These are phyloP conservation scores for Leucopsar rothschildi DNA, from an alignment of 2,113 vertebrate genomes.

Conservation along the genomic window DNA sequence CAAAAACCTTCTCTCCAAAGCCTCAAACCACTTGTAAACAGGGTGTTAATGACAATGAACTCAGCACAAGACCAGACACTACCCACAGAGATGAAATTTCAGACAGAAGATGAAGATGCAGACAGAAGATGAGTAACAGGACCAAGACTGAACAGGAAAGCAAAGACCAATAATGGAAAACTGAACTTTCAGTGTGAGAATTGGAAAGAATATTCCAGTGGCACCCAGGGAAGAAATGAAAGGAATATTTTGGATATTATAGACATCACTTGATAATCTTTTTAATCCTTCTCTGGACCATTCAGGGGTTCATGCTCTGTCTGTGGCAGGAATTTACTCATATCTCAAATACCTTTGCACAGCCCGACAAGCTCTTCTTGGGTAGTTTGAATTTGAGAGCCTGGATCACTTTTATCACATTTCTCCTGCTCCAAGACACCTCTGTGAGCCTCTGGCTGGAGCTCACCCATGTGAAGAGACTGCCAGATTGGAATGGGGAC, in stretches of 20 bases:
- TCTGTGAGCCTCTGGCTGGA: background rate
- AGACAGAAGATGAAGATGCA: background rate
- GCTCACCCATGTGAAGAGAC: background rate
- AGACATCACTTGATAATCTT: background rate
- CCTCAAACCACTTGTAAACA: background rate
- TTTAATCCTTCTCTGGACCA: background rate
- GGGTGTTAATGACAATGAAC: background rate
- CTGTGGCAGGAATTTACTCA: background rate
- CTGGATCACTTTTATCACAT: background rate
- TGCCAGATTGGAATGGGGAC: background rate
- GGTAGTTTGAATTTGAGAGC: background rate
- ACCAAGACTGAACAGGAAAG: background rate
- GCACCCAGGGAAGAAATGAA: background rate
- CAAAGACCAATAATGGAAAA: accelerated
- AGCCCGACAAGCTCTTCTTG: accelerated
- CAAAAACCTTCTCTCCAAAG: background rate
- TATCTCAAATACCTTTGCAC: background rate
- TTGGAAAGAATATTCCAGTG: background rate
- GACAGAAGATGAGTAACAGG: no score
- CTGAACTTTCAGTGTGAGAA: background rate
- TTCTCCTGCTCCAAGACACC: background rate
- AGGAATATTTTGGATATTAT: background rate
- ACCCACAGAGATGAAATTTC: background rate
- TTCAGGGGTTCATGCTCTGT: background rate
- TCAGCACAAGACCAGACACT: background rate